Conservation (phyloP, 2,888 invertebrate genomes). For the Octonoba sinensis region DNA sequence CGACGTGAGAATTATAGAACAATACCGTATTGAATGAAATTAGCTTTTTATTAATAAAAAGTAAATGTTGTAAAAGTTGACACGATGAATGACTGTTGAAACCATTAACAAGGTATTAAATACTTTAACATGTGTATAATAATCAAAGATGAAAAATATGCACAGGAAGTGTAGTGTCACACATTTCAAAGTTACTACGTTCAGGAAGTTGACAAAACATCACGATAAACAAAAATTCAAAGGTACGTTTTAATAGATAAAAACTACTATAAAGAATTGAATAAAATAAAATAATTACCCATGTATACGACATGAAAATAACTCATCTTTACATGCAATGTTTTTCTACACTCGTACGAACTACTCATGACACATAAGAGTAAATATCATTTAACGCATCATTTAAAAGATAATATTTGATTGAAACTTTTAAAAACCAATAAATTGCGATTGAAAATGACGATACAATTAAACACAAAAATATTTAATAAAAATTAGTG, state of each 20-base stretch:
- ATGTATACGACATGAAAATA: conserved; percentile 48
- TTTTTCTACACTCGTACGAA: conserved; percentile 23
- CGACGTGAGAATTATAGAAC: no score
- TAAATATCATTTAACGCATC: conserved; percentile 10
- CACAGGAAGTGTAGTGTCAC: no score
- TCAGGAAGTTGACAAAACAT: not conserved
- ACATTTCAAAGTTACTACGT: not conserved
- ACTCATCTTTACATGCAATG: conserved; percentile 32
- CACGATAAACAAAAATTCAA: not conserved
- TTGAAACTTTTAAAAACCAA: not conserved
- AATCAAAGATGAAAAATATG: not conserved
- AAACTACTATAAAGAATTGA: not conserved
- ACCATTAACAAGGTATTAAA: no score
- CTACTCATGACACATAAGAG: conserved; percentile 33
- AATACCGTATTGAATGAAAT: no score
- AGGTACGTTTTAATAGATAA: not conserved
- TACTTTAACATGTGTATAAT: not conserved
- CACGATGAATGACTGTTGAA: no score
- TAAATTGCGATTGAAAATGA: not conserved
- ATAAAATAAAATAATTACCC: conserved; percentile 46
- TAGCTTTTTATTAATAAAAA: no score
- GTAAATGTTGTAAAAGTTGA: no score
- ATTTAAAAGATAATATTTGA: not conserved
- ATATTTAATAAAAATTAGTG: not conserved
- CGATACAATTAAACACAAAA: not conserved